Base-by-base conservation (phyloP, 2,797 vertebrate species). In the Galaxias olidus region DNA sequence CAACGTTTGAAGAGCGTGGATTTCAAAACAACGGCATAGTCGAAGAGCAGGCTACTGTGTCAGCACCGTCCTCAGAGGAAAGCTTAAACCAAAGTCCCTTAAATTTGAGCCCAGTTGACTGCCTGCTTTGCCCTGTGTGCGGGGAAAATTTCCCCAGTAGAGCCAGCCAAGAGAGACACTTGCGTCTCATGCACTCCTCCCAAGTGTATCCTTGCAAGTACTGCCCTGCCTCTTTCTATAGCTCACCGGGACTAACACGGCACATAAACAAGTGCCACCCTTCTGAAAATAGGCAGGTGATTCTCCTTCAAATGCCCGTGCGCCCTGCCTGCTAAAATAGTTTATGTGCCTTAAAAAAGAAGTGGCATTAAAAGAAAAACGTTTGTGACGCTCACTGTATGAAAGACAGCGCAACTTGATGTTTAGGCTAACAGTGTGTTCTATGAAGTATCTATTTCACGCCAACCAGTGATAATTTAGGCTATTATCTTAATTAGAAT, bases 231-330 rank as follows among this genome's bases (percentile, higher is more conserved):
- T 96, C 96, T 59, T 96, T 99, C 88, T 98, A 96, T 93, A 98
- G 96, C 90, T 99, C 97, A 3, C 97, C 97, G 15, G 97, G 97
- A 74, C 97, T 99, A 84, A 99, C 97, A 74, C 91, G 97, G 88
- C 97, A 99, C 93, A 98, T 98, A 91, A 99, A 98, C 94, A 98
- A 99, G 92, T 98, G 97, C 91, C 97, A 99, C 90, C 97, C 97
- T 2, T 98, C 97, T 43, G 97, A 99, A 90, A 98, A 98, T 90
- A 84, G 97, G 86, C 97, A 98, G 91, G 97, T 99, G 81, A 95
- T 99, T 82, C 93, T 99, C 78, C 95, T 99, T 54, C 97, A 98
- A 84, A 94, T 98, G 93, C 97, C 97, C 12, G 93, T 99, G 90
- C 95, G 96, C 53, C 97, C 97, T 1, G 96, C 97, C 89, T 98